Conservation (phyloP, 2,797 vertebrate genomes). For the Arnoldichthys spilopterus region DNA sequence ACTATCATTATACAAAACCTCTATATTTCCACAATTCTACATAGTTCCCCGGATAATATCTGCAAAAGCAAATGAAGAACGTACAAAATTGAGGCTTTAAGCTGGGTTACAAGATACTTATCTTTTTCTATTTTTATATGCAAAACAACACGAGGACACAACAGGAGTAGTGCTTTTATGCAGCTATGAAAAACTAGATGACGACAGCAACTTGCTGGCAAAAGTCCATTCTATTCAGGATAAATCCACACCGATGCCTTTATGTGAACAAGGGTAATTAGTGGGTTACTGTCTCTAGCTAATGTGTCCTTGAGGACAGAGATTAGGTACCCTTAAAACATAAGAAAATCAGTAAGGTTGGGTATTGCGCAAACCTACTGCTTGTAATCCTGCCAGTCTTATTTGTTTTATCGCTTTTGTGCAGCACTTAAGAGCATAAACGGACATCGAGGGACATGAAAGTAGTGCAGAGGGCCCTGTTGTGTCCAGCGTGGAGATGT, state of each 20-base stretch:
- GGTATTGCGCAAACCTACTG: constrained; percentile 14
- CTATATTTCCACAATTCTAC: too few species aligned
- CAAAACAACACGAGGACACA: too few species aligned
- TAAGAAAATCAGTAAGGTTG: constrained; percentile 7
- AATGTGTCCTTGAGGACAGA: constrained; percentile 30
- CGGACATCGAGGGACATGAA: constrained; percentile 29
- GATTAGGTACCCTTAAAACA: constrained; percentile 28
- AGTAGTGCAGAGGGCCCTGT: constrained; percentile 28
- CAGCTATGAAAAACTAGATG: too few species aligned
- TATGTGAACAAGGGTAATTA: not conserved
- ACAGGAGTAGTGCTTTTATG: too few species aligned
- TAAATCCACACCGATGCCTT: not conserved
- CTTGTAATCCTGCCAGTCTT: constrained; percentile 20
- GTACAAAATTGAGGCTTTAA: too few species aligned
- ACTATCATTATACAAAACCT: too few species aligned
- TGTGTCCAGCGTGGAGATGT: constrained; percentile 1
- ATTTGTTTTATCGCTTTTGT: constrained; percentile 33
- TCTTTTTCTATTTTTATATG: too few species aligned
- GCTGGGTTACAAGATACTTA: too few species aligned
- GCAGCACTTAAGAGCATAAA: constrained; percentile 40
- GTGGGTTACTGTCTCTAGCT: not conserved
- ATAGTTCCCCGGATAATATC: too few species aligned
- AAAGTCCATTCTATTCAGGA: not conserved
- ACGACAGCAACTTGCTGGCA: too few species aligned
- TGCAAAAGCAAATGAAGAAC: too few species aligned